Percentiles rank a stretch among this genome's conserved stretches.
These are phyloP conservation scores for Hemibagrus wyckioides DNA, from an alignment of 2,113 vertebrate species.

Conservation along the genomic window DNA sequence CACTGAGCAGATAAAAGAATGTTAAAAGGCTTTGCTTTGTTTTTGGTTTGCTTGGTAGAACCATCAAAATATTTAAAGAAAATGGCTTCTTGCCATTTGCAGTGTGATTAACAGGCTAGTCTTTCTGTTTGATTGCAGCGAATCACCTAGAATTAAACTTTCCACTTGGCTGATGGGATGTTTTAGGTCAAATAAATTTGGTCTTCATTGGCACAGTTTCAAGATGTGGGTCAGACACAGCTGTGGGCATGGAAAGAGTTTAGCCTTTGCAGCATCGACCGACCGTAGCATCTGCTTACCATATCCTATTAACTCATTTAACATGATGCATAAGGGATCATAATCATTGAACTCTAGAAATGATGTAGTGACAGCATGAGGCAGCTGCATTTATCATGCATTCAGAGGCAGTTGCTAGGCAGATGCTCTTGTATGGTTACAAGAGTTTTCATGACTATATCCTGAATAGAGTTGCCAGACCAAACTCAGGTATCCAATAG, in stretches of 20 bases:
- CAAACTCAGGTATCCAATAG: not conserved
- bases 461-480: slow-evolving; percentile 24
- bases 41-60: slow-evolving; percentile 12
- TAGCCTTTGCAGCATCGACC: slow-evolving; percentile 2
- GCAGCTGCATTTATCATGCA: not conserved
- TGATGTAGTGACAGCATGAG: slow-evolving; percentile 8
- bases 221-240: slow-evolving; percentile 51
- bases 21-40: not conserved
- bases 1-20: not conserved
- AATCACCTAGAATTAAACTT: slow-evolving; percentile 23
- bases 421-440: slow-evolving; percentile 1
- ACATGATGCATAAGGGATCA: not conserved
- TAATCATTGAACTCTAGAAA: not conserved
- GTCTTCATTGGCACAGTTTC: slow-evolving; percentile 33
- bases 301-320: slow-evolving; percentile 9
- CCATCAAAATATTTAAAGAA: not conserved
- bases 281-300: slow-evolving; percentile 20
- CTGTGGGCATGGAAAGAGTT: slow-evolving; percentile 33
- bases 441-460: slow-evolving; percentile 22
- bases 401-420: slow-evolving; percentile 29
- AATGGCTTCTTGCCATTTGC: not conserved
- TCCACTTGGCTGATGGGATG: not conserved
- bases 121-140: not conserved
- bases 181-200: slow-evolving; percentile 44
- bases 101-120: not conserved